Evolutionary conservation across 2,888 invertebrate species (phyloP).

Genomic region (Caenorhabditis sinica): DNA sequence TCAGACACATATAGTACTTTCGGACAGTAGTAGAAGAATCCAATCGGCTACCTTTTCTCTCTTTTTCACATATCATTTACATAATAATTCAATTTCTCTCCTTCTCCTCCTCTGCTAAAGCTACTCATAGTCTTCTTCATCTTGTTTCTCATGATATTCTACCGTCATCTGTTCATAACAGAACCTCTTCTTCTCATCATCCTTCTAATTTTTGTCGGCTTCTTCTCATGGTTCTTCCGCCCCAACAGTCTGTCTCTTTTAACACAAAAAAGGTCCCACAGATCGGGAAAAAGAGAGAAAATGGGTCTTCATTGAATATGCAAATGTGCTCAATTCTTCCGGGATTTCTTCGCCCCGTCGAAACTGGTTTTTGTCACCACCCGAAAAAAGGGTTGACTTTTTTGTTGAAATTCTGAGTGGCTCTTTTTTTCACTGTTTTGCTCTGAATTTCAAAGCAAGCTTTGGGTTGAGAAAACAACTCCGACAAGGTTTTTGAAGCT

Average conservation of each 20-base stretch:
- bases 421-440: background rate
- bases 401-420: conserved; percentile 27
- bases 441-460: background rate
- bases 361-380: conserved; percentile 34
- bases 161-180: conserved; percentile 44
- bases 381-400: conserved; percentile 14
- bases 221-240: conserved; percentile 38
- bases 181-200: background rate
- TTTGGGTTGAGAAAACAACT: background rate
- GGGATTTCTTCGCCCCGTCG: conserved; percentile 24
- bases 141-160: conserved; percentile 21
- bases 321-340: conserved; percentile 43
- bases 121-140: conserved; percentile 6
- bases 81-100: conserved; percentile 47
- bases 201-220: conserved; percentile 51
- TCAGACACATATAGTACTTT: conserved; percentile 28
- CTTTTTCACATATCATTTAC: conserved; percentile 51
- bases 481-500: background rate
- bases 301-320: conserved; percentile 49
- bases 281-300: conserved; percentile 5
- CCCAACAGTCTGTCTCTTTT: conserved; percentile 9
- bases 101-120: background rate
- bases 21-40: conserved; percentile 16
- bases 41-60: background rate
- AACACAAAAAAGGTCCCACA: conserved; percentile 31